Percentiles rank a stretch among this genome's conserved stretches.
Evolutionary conservation across 1,140 invertebrate species (phyloP).

Genomic region (Drosophila bifasciata): DNA sequence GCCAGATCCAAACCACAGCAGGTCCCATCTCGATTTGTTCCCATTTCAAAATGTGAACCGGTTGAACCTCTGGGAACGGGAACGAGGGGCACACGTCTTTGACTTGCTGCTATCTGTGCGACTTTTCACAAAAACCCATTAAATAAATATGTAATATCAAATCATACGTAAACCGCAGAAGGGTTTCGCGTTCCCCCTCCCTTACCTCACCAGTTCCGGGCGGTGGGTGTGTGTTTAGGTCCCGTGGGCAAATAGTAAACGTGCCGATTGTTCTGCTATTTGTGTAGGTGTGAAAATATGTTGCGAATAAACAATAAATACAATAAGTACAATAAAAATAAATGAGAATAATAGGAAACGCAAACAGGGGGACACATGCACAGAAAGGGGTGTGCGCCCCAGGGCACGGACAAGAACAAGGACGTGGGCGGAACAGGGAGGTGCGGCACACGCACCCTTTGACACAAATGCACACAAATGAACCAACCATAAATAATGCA

Average conservation of each 20-base stretch:
- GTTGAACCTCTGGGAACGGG: constrained; percentile 1
- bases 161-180: constrained; percentile 38
- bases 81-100: constrained; percentile 22
- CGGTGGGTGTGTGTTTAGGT: constrained; percentile 15
- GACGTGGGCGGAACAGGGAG: not conserved
- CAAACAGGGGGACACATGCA: constrained; percentile 61
- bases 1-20: too few relatives aligned
- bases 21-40: too few relatives aligned
- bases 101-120: constrained; percentile 5
- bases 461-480: constrained; percentile 34
- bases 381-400: constrained; percentile 28
- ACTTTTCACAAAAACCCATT: constrained; percentile 48
- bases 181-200: constrained; percentile 1
- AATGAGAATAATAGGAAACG: constrained; percentile 69
- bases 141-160: constrained; percentile 43
- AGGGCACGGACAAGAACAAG: not conserved
- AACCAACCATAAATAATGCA: constrained; percentile 66
- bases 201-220: not conserved
- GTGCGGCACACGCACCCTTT: constrained; percentile 25
- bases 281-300: constrained; percentile 83
- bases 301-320: constrained; percentile 63
- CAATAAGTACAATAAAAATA: constrained; percentile 67
- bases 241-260: constrained; percentile 62
- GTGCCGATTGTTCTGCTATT: constrained; percentile 74
- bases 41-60: too few relatives aligned